These are phyloP conservation scores for Pangasianodon gigas DNA, from an alignment of 2,113 vertebrate species.

Conservation along the genomic window DNA sequence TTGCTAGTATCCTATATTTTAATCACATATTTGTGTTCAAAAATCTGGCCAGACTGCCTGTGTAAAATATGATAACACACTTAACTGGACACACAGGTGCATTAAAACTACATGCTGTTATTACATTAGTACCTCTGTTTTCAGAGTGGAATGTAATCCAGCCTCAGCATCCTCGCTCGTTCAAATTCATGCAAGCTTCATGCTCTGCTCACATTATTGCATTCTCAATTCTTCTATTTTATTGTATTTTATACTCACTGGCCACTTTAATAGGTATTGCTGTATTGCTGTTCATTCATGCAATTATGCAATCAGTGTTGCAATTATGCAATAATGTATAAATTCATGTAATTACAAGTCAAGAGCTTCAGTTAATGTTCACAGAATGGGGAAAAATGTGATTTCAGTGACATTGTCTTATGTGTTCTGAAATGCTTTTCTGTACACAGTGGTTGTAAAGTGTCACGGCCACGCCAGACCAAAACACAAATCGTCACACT, in stretches of 20 bases:
- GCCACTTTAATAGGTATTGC: not conserved
- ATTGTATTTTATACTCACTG: not conserved
- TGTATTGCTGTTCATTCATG: not conserved
- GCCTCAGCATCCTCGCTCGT: not conserved
- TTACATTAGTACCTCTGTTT: constrained; percentile 27
- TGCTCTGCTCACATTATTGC: not conserved
- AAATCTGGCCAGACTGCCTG: not conserved
- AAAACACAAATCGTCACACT: too few species aligned
- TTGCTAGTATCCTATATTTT: not conserved
- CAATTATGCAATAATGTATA: too few species aligned
- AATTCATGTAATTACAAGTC: not conserved
- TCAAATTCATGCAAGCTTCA: constrained; percentile 7
- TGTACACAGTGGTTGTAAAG: not conserved
- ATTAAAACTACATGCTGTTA: constrained; percentile 26
- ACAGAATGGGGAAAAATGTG: not conserved
- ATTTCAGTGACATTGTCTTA: not conserved
- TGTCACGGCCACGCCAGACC: too few species aligned
- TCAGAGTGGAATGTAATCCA: constrained; percentile 8
- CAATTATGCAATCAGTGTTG: not conserved
- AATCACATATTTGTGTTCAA: not conserved
- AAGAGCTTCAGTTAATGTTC: not conserved
- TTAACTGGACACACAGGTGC: constrained; percentile 1
- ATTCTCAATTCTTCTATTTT: not conserved
- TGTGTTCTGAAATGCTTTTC: constrained; percentile 2
- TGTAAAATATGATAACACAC: constrained; percentile 15